These are phyloP conservation scores for Stegastes partitus DNA, from an alignment of 2,113 vertebrate genomes.

Conservation along the genomic window DNA sequence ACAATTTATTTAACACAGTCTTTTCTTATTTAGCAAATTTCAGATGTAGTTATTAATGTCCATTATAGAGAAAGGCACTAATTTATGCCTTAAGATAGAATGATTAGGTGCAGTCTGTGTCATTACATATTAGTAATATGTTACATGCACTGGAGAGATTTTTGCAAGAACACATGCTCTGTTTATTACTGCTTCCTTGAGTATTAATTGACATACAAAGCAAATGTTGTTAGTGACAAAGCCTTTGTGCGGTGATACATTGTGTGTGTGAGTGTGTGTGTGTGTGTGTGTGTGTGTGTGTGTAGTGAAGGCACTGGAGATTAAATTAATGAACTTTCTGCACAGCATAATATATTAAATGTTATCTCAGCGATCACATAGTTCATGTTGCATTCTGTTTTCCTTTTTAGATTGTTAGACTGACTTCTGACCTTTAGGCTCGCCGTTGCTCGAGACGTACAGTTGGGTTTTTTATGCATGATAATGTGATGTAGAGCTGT, in stretches of 20 bases:
- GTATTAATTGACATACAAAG: not conserved
- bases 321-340: not conserved
- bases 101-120: not conserved
- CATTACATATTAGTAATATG: not conserved
- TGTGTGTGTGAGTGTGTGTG: too few relatives aligned
- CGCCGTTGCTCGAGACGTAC: not conserved
- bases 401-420: slow-evolving; percentile 1
- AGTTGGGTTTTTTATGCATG: not conserved
- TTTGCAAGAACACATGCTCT: not conserved
- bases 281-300: not conserved
- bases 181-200: not conserved
- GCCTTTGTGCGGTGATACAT: too few relatives aligned
- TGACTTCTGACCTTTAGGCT: slow-evolving; percentile 1
- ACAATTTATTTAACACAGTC: too few relatives aligned
- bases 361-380: not conserved
- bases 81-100: not conserved
- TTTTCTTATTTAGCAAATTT: slow-evolving; percentile 1
- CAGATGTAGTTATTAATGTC: not conserved
- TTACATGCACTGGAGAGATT: too few relatives aligned
- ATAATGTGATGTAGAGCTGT: not conserved
- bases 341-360: not conserved
- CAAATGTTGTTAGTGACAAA: not conserved
- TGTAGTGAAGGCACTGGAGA: not conserved
- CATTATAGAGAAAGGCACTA: not conserved
- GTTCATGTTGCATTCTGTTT: not conserved